These are phyloP conservation scores for Parapristionchus giblindavisi DNA, from an alignment of 2,888 invertebrate genomes.

Conservation along the genomic window DNA sequence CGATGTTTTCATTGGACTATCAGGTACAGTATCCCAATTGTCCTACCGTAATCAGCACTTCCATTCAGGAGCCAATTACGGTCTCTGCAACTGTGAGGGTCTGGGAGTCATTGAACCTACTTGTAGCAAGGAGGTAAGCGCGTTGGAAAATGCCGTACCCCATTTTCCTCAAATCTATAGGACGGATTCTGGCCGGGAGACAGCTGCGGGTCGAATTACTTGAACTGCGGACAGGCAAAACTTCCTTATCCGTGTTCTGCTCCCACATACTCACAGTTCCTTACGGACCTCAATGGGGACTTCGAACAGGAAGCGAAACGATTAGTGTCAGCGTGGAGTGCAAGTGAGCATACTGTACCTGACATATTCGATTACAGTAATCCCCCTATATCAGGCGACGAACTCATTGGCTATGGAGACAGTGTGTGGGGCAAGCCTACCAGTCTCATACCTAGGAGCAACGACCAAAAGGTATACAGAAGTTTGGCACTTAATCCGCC, in stretches of 20 bases:
- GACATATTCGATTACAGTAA: too few species aligned
- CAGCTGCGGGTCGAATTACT: conserved; percentile 54
- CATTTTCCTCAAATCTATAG: conserved; percentile 19
- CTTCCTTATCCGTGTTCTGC: conserved; percentile 49
- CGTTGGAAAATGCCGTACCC: too few species aligned
- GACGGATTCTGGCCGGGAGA: conserved; percentile 61
- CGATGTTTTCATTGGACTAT: conserved; percentile 61
- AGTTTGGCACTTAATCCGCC: too few species aligned
- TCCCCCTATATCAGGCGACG: conserved; percentile 57
- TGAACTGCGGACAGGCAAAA: conserved; percentile 47
- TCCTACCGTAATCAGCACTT: neutral
- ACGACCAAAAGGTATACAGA: conserved; percentile 42
- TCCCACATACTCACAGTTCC: conserved; percentile 31
- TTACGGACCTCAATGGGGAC: conserved; percentile 47
- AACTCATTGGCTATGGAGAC: conserved; percentile 56
- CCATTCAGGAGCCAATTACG: conserved; percentile 59
- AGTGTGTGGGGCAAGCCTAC: conserved; percentile 59
- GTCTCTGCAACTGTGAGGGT: conserved; percentile 62
- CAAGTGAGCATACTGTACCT: conserved; percentile 44
- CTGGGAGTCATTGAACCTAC: conserved; percentile 50
- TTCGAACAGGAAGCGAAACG: conserved; percentile 41
- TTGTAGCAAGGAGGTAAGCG: conserved; percentile 54
- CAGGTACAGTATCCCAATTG: conserved; percentile 29
- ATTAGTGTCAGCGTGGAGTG: conserved; percentile 53
- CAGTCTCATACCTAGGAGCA: conserved; percentile 52